phyloP scores from a whole-genome alignment of 1,140 invertebrate species.

The Ips nitidus region DNA sequence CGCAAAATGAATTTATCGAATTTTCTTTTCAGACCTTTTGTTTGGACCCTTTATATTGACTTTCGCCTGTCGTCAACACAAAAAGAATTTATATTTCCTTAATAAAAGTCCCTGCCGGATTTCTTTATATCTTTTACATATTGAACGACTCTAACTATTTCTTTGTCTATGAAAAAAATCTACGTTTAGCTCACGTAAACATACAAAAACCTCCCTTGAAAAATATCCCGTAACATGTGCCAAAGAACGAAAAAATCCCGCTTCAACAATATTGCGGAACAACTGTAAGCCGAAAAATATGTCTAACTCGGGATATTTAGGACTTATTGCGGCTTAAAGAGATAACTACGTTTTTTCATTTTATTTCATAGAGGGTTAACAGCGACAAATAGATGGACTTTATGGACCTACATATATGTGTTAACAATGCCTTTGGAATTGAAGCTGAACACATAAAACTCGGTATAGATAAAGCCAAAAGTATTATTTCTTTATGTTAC shows the following conservation, averaged over 20 bases:
- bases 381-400: slow-evolving; percentile 1
- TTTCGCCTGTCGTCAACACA: slow-evolving; percentile 24
- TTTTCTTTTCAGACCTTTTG: slow-evolving; percentile 28
- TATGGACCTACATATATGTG: not conserved
- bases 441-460: too few relatives aligned
- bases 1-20: slow-evolving; percentile 32
- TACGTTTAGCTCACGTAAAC: too few relatives aligned
- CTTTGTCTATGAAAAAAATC: too few relatives aligned
- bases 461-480: too few relatives aligned
- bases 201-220: not conserved
- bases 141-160: not conserved
- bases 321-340: slow-evolving; percentile 18
- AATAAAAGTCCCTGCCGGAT: slow-evolving; percentile 12
- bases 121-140: slow-evolving; percentile 15
- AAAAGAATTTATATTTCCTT: slow-evolving; percentile 26
- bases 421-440: too few relatives aligned
- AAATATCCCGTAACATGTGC: not conserved
- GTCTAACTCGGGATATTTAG: slow-evolving; percentile 4
- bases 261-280: slow-evolving; percentile 13
- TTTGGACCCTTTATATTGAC: slow-evolving; percentile 25
- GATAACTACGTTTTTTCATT: slow-evolving; percentile 15
- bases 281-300: slow-evolving; percentile 16
- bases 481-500: too few relatives aligned
- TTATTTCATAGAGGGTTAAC: slow-evolving; percentile 1
- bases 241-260: slow-evolving; percentile 9